Percentiles rank a stretch among this genome's conserved stretches.
Conservation (phyloP, 2,797 vertebrate species). For the Aldrovandia affinis region DNA sequence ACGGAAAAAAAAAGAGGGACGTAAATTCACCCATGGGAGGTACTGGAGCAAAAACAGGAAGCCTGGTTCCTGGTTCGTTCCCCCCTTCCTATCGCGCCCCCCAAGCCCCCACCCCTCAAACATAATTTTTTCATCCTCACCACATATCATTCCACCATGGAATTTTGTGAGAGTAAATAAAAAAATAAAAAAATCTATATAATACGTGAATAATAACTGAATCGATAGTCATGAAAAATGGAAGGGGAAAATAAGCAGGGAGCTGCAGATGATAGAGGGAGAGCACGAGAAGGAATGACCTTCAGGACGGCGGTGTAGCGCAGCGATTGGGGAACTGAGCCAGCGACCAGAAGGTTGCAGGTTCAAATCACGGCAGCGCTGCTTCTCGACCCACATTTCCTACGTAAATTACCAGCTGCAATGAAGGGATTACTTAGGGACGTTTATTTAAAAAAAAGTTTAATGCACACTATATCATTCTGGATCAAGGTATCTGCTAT, state of each 20-base stretch:
- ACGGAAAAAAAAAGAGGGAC: slow-evolving; percentile 17
- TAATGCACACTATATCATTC: not conserved
- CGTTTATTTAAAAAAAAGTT: not conserved
- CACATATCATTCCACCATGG: not conserved
- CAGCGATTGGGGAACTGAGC: too few species aligned
- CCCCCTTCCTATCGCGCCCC: too few species aligned
- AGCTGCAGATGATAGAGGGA: not conserved
- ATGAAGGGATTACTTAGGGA: not conserved
- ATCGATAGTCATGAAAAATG: not conserved
- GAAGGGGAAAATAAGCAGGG: not conserved
- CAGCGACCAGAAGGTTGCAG: not conserved
- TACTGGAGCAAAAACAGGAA: slow-evolving; percentile 55
- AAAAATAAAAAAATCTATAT: not conserved
- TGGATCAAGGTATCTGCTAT: not conserved
- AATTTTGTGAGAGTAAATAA: not conserved
- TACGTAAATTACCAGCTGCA: not conserved
- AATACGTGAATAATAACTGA: not conserved
- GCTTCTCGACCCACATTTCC: not conserved
- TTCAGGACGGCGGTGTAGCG: not conserved
- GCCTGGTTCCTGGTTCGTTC: slow-evolving; percentile 45
- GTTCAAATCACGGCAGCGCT: not conserved
- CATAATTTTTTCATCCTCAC: not conserved
- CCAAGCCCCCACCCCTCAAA: too few species aligned
- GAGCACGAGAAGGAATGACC: not conserved
- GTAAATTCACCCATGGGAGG: slow-evolving; percentile 24